Evolutionary conservation across 2,113 vertebrate species (phyloP).

Genomic region (Indicator maculatus): DNA sequence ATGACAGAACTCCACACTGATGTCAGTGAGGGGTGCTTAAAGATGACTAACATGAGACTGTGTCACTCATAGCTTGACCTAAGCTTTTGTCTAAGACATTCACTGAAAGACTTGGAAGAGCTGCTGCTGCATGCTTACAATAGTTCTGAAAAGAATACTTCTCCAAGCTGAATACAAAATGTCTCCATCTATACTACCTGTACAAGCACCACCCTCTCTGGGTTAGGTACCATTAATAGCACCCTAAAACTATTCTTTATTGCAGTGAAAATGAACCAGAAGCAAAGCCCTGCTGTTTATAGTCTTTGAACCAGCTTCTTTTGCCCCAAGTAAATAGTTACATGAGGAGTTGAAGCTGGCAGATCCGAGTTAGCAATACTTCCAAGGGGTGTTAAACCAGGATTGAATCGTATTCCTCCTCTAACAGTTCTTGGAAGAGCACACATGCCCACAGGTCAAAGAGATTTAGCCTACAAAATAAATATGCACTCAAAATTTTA

Average conservation of each 20-base stretch:
- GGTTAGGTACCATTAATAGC: not conserved
- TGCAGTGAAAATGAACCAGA: not conserved
- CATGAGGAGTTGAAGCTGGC: not conserved
- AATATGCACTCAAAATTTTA: not conserved
- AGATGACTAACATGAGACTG: not conserved
- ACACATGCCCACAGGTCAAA: not conserved
- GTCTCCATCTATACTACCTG: not conserved
- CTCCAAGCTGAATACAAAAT: not conserved
- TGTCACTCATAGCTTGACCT: not conserved
- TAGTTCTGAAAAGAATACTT: not conserved
- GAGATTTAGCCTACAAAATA: not conserved
- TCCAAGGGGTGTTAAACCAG: not conserved
- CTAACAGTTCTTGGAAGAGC: fast-evolving
- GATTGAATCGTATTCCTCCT: not conserved
- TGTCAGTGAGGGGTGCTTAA: not conserved
- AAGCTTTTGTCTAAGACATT: not conserved
- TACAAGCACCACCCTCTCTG: not conserved
- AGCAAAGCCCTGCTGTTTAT: not conserved
- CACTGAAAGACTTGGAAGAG: not conserved
- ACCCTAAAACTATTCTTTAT: not conserved
- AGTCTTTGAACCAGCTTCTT: not conserved
- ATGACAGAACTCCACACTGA: not conserved
- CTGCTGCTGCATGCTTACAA: not conserved
- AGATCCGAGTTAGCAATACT: not conserved
- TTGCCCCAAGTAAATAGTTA: not conserved